phyloP scores from a whole-genome alignment of 1,140 invertebrate genomes.

The Temnothorax longispinosus region DNA sequence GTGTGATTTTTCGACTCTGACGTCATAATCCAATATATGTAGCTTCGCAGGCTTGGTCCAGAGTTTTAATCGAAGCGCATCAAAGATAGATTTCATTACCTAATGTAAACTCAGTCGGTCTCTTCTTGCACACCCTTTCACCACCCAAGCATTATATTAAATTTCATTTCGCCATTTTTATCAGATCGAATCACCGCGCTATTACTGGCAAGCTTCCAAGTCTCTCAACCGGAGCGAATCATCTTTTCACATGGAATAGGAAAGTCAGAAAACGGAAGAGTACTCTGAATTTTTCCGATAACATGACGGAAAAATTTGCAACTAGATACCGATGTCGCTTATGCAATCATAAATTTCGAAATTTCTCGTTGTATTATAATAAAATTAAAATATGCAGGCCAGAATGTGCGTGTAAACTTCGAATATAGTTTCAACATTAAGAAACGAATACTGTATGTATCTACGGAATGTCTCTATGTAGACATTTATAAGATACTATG shows the following conservation, averaged over 20 bases:
- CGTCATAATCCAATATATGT: slow-evolving; percentile 34
- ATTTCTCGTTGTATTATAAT: neutral
- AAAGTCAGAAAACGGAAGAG: slow-evolving; percentile 42
- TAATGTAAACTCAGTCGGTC: slow-evolving; percentile 63
- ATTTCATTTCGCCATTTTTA: slow-evolving; percentile 70
- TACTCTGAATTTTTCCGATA: slow-evolving; percentile 7
- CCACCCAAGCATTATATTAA: slow-evolving; percentile 69
- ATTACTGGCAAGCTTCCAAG: slow-evolving; percentile 69
- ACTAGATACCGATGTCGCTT: neutral
- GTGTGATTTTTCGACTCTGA: slow-evolving; percentile 36
- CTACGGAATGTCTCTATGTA: neutral
- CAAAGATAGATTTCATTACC: slow-evolving; percentile 68
- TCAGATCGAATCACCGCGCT: slow-evolving; percentile 63
- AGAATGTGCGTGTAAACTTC: neutral
- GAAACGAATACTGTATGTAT: neutral
- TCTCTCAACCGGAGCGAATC: slow-evolving; percentile 57
- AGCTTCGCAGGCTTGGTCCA: neutral
- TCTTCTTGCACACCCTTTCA: slow-evolving; percentile 42
- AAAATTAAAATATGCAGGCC: neutral
- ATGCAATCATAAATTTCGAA: slow-evolving; percentile 20
- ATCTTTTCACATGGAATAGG: slow-evolving; percentile 29
- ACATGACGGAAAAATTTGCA: slow-evolving; percentile 22
- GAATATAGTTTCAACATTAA: neutral
- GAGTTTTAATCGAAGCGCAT: slow-evolving; percentile 37
- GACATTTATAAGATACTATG: neutral